Evolutionary conservation across 2,888 invertebrate species (phyloP).

Genomic region (Syritta pipiens): DNA sequence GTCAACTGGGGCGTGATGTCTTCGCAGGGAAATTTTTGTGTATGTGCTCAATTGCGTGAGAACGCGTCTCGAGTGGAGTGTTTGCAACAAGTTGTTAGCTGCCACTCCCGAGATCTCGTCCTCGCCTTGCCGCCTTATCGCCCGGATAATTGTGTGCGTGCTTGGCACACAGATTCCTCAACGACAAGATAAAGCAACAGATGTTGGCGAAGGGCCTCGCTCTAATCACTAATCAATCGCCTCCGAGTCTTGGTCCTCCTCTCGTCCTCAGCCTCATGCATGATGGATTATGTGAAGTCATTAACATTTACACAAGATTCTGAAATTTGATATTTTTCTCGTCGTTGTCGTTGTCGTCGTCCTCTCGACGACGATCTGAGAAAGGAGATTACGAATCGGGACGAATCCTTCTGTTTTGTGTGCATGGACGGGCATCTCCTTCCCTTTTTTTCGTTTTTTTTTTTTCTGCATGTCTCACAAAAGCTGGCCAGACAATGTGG

Average conservation of each 20-base stretch:
- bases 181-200: slow-evolving; percentile 43
- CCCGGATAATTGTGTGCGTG: slow-evolving; percentile 52
- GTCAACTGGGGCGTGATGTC: slow-evolving; percentile 65
- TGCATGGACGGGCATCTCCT: slow-evolving; percentile 14
- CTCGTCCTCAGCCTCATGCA: slow-evolving; percentile 40
- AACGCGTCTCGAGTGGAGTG: slow-evolving; percentile 17
- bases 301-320: slow-evolving; percentile 68
- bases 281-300: slow-evolving; percentile 68
- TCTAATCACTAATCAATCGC: slow-evolving; percentile 68
- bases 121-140: background rate
- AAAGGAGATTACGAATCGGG: slow-evolving; percentile 28
- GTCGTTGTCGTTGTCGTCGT: background rate
- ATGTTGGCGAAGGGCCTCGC: slow-evolving; percentile 44
- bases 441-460: slow-evolving; percentile 17
- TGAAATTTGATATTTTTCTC: slow-evolving; percentile 67
- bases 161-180: slow-evolving; percentile 46
- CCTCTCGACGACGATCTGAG: slow-evolving; percentile 49
- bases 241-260: background rate
- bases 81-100: slow-evolving; percentile 62
- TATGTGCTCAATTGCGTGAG: slow-evolving; percentile 69
- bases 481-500: slow-evolving; percentile 65
- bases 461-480: slow-evolving; percentile 36
- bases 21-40: slow-evolving; percentile 55
- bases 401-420: slow-evolving; percentile 54
- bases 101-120: no score